Conservation (phyloP, 2,113 vertebrate species). For the Macroglossus sobrinus region DNA sequence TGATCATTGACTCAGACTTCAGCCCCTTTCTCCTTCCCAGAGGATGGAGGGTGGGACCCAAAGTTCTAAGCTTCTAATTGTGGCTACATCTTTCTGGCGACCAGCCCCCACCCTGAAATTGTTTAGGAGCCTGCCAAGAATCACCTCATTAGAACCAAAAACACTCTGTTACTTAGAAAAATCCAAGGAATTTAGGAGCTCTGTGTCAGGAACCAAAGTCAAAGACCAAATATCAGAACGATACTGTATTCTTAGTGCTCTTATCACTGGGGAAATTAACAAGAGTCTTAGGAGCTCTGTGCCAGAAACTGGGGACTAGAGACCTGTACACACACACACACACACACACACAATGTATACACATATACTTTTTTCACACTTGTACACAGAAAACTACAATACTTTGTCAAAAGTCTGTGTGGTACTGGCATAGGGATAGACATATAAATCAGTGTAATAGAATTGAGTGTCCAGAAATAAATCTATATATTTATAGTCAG, state of each 20-base stretch:
- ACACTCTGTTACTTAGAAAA: not conserved
- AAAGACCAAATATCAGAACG: not conserved
- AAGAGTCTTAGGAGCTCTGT: not conserved
- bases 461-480: not conserved
- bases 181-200: not conserved
- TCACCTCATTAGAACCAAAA: not conserved
- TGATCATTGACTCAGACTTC: not conserved
- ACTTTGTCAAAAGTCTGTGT: not conserved
- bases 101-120: not conserved
- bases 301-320: not conserved
- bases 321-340: not conserved
- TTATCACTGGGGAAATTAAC: not conserved
- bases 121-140: not conserved
- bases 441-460: not conserved
- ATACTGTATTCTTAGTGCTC: not conserved
- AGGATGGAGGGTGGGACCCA: not conserved
- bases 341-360: no score
- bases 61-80: not conserved
- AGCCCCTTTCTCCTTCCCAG: not conserved
- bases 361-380: not conserved
- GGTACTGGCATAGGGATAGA: not conserved
- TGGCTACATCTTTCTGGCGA: not conserved
- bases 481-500: not conserved
- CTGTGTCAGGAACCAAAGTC: not conserved
- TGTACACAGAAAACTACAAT: not conserved